Evolutionary conservation across 1,140 invertebrate genomes (phyloP), one percentile per base, ranked within the genome.

Genomic region (Agrilus planipennis): DNA sequence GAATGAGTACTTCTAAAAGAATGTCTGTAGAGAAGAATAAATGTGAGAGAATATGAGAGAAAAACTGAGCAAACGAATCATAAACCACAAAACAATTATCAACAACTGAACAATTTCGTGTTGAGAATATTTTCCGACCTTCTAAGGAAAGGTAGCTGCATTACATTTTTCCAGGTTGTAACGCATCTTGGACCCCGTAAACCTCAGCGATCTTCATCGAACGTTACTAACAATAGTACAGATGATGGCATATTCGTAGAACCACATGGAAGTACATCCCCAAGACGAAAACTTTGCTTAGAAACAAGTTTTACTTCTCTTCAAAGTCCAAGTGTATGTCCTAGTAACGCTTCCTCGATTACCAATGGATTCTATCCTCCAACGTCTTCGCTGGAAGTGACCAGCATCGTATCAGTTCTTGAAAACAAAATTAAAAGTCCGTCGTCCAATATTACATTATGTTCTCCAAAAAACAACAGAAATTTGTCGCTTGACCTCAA

Each of bases 281-380:
- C 63, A 1, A 40, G 27, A 1, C 18, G 12, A 4, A 67, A 70
- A 39, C 58, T 83, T 10, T 80, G 75, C 47, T 61, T 84, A 36
- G 83, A 85, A 58, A 85, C 82, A 1, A 82, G 79, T 49, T 84
- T 85, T 60, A 79, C 80, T 2, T 79, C 76, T 34, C 55, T 77
- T 4, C 70, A 73, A 40, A 71, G 67, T 47, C 71, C 73, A 0
- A n/a, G n/a, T n/a, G n/a, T n/a, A n/a, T n/a, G n/a, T n/a, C n/a
- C n/a, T n/a, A 58, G 65, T 44, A 63, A 63, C 39, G 52, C 59
- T n/a, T 67, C 65, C 12, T 68, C 67, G 2, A 52, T 67, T 34
- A 64, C 64, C 4, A 59, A 58, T 35, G 58, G 58, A 1, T 58
- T 53, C 34, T 53, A 47, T 38, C 53, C 57, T n/a, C n/a, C n/a